A percentile compares a stretch with the other conserved stretches of the same genome.
Conservation (phyloP, 2,797 vertebrate genomes). For the Hephaestus fuliginosus region DNA sequence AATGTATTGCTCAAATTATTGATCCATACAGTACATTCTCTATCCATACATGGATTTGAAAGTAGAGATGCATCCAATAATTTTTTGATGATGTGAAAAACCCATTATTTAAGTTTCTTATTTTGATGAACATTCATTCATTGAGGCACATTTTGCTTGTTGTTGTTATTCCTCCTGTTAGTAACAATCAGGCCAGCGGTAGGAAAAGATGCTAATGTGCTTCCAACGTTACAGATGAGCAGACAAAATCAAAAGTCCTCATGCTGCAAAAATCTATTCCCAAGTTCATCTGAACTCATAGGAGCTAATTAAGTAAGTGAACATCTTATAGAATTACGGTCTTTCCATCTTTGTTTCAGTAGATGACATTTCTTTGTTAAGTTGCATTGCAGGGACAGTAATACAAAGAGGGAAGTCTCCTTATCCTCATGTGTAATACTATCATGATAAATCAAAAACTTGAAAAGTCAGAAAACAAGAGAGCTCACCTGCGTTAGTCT, state of each 20-base stretch:
- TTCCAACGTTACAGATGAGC: too few species aligned
- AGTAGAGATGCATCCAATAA: background rate
- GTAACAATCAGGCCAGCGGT: too few species aligned
- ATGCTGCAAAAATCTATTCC: too few species aligned
- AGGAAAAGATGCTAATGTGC: too few species aligned
- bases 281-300: too few species aligned
- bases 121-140: background rate
- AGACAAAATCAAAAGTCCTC: too few species aligned
- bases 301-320: too few species aligned
- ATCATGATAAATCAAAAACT: background rate
- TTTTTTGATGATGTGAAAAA: background rate
- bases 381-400: background rate
- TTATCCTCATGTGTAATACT: background rate
- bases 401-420: background rate
- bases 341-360: background rate
- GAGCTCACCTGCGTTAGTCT: constrained; percentile 24
- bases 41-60: background rate
- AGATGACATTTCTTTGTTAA: too few species aligned
- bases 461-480: background rate
- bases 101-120: background rate
- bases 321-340: too few species aligned
- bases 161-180: too few species aligned
- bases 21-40: background rate
- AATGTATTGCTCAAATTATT: background rate
- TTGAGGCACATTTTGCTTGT: background rate